phyloP scores from a whole-genome alignment of 2,113 vertebrate species.

The Muscicapa adusta region DNA sequence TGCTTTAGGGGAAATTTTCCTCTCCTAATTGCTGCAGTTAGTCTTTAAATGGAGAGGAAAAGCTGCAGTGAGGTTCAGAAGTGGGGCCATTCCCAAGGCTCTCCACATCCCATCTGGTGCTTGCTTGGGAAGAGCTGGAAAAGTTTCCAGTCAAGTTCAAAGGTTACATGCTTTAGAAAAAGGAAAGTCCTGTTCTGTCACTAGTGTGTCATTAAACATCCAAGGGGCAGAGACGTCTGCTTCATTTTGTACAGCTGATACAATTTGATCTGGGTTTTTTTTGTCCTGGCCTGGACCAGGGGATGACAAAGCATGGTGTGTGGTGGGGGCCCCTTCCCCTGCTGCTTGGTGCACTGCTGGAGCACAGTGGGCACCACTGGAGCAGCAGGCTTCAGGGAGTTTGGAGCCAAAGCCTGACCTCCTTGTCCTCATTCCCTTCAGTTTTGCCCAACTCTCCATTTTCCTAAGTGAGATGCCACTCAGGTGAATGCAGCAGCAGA shows the following conservation, averaged over 20 bases:
- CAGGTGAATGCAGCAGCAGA: neutral
- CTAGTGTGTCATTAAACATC: neutral
- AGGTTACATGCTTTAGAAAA: neutral
- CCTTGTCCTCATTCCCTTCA: neutral
- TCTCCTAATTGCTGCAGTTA: neutral
- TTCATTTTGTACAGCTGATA: neutral
- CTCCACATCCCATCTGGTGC: rapidly evolving
- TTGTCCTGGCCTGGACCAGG: neutral
- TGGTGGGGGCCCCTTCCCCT: neutral
- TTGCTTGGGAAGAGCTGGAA: neutral
- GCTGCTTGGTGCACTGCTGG: neutral
- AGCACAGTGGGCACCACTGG: neutral
- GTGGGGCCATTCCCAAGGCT: neutral
- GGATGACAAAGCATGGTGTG: neutral
- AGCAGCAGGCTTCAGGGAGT: neutral
- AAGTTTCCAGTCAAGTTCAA: neutral
- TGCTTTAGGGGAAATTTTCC: neutral
- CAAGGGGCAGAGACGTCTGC: neutral
- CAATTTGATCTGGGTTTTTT: rapidly evolving
- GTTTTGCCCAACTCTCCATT: neutral
- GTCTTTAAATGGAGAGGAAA: neutral
- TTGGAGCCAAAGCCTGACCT: neutral
- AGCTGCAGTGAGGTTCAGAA: neutral
- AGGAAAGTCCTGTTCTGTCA: neutral
- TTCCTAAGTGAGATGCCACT: neutral